Evolutionary conservation across 2,888 invertebrate species (phyloP).

Genomic region (Bellardia pandia): DNA sequence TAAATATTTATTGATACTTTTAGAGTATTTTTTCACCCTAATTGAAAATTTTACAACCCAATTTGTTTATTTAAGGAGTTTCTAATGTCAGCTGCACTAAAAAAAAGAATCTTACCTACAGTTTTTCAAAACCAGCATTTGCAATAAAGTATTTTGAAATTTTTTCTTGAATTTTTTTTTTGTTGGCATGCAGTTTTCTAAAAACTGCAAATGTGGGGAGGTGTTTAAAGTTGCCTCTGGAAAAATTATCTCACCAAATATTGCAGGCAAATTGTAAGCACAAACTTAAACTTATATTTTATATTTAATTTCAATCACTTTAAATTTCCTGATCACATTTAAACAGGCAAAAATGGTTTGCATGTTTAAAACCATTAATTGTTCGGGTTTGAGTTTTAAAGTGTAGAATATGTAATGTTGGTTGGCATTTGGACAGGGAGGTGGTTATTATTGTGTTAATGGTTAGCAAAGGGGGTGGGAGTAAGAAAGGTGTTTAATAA

Average conservation of each 20-base stretch:
- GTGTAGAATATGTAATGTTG: conserved; percentile 53
- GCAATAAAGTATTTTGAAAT: background rate
- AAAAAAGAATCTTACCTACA: background rate
- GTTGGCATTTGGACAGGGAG: conserved; percentile 23
- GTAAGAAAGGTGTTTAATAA: no score
- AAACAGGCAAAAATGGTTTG: conserved; percentile 49
- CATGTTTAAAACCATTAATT: conserved; percentile 69
- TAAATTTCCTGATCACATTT: conserved; percentile 64
- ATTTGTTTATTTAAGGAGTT: background rate
- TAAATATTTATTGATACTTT: background rate
- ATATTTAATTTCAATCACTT: conserved; percentile 55
- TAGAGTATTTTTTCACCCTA: background rate
- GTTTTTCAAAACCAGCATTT: no score
- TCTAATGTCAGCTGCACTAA: background rate
- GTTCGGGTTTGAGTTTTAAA: conserved; percentile 43
- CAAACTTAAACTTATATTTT: conserved; percentile 47
- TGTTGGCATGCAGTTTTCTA: background rate
- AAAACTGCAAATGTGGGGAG: conserved; percentile 33
- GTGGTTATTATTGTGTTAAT: no score
- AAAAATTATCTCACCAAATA: conserved; percentile 60
- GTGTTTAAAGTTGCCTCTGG: conserved; percentile 48
- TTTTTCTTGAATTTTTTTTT: background rate
- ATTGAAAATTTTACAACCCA: background rate
- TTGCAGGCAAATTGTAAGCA: conserved; percentile 32
- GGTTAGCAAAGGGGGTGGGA: no score